phyloP scores from a whole-genome alignment of 2,797 vertebrate species.

The Scolopax bukidnonensis region DNA sequence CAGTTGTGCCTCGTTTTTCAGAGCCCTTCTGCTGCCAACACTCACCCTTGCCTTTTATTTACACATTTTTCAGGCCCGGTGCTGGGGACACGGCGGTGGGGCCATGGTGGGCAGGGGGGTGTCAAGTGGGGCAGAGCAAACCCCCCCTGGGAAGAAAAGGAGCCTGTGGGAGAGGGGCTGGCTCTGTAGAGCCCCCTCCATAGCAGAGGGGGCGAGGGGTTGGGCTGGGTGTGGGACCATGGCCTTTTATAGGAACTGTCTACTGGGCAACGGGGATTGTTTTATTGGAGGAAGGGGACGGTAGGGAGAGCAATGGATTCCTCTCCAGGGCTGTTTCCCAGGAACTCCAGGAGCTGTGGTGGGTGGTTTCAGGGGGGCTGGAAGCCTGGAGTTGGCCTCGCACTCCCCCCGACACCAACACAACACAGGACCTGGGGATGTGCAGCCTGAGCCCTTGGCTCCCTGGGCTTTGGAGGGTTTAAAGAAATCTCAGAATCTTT shows the following conservation, averaged over 20 bases:
- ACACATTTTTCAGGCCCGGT: not conserved
- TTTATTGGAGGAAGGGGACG: not conserved
- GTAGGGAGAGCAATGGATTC: not conserved
- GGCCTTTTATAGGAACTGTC: not conserved
- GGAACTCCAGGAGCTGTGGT: not conserved
- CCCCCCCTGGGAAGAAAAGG: not conserved
- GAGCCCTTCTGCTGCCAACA: not conserved
- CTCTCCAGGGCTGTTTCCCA: not conserved
- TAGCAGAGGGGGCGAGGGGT: not conserved
- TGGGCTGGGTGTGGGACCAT: not conserved
- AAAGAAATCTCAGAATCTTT: not conserved
- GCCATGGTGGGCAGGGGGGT: not conserved
- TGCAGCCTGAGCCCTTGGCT: not conserved
- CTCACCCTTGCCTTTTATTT: not conserved
- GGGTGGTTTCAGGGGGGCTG: not conserved
- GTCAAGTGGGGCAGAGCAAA: not conserved
- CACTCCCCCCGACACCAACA: not conserved
- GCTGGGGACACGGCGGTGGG: not conserved
- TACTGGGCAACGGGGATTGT: not conserved
- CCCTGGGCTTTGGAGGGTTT: not conserved
- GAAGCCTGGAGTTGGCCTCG: not conserved
- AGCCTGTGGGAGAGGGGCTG: not conserved
- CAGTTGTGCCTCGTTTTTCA: not conserved
- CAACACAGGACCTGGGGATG: not conserved
- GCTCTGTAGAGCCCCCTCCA: not conserved